These are phyloP conservation scores for Zaprionus lachaisei DNA, from an alignment of 1,140 invertebrate genomes.

Conservation along the genomic window DNA sequence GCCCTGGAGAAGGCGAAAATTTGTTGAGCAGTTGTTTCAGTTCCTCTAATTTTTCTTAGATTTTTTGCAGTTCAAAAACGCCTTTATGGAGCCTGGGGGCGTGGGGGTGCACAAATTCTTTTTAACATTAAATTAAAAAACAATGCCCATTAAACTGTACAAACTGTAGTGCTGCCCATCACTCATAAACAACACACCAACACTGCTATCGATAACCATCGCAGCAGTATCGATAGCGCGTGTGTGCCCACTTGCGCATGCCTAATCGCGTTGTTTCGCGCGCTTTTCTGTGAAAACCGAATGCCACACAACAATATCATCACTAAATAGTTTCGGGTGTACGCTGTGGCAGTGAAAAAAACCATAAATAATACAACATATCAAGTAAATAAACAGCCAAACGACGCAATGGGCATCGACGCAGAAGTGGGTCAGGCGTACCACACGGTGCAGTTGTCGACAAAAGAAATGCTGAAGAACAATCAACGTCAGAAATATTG, in stretches of 20 bases:
- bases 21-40: too few species aligned
- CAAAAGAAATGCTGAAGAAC: slow-evolving; percentile 77
- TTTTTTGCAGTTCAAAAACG: too few species aligned
- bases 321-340: slow-evolving; percentile 17
- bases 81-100: too few species aligned
- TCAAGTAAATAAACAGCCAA: not conserved
- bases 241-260: slow-evolving; percentile 12
- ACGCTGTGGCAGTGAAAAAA: slow-evolving; percentile 5
- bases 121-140: too few species aligned
- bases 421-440: slow-evolving; percentile 69
- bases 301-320: slow-evolving; percentile 15
- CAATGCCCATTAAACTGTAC: not conserved
- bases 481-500: slow-evolving; percentile 78
- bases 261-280: slow-evolving; percentile 48
- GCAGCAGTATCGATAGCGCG: slow-evolving; percentile 11
- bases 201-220: not conserved
- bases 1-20: too few species aligned
- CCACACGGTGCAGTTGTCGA: slow-evolving; percentile 77
- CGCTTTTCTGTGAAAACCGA: slow-evolving; percentile 54
- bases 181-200: not conserved
- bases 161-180: not conserved
- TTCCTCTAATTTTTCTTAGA: too few species aligned
- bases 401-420: slow-evolving; percentile 64
- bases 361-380: slow-evolving; percentile 11
- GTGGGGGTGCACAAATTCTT: too few species aligned